phyloP scores from a whole-genome alignment of 2,113 vertebrate genomes.

The Phrynocephalus versicolor region DNA sequence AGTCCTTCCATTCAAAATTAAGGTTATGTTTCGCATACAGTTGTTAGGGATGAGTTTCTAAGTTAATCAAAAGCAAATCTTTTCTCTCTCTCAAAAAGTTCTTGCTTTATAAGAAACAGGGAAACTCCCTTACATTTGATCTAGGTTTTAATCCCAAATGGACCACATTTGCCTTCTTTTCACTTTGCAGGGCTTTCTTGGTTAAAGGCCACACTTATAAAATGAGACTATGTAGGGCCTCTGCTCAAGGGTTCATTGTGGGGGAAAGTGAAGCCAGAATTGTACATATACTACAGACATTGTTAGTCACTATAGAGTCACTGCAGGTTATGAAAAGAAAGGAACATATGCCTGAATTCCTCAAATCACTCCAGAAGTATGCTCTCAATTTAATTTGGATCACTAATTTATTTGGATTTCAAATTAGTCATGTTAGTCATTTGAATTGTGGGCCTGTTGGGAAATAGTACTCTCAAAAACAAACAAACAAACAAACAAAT shows the following conservation, averaged over 20 bases:
- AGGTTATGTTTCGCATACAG: not conserved
- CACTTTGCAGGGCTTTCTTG: not conserved
- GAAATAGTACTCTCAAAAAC: not conserved
- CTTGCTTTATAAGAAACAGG: not conserved
- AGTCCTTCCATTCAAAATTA: slow-evolving; percentile 48
- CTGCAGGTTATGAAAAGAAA: not conserved
- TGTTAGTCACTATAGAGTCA: not conserved
- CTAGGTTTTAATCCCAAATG: not conserved
- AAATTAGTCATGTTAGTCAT: not conserved
- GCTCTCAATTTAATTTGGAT: not conserved
- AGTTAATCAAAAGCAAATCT: not conserved
- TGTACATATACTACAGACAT: not conserved
- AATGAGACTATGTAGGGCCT: not conserved
- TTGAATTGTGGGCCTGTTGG: not conserved
- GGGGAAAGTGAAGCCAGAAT: not conserved
- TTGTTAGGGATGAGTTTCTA: slow-evolving; percentile 8
- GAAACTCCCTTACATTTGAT: slow-evolving; percentile 3
- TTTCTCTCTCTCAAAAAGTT: not conserved
- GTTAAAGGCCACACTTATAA: not conserved
- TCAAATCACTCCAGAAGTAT: not conserved
- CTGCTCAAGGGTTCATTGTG: not conserved
- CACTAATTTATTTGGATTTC: not conserved
- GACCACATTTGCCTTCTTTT: not conserved
- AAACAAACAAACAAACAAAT: no score
- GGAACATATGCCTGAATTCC: not conserved